phyloP scores from a whole-genome alignment of 2,888 invertebrate genomes.

The Parasteatoda lunata region DNA sequence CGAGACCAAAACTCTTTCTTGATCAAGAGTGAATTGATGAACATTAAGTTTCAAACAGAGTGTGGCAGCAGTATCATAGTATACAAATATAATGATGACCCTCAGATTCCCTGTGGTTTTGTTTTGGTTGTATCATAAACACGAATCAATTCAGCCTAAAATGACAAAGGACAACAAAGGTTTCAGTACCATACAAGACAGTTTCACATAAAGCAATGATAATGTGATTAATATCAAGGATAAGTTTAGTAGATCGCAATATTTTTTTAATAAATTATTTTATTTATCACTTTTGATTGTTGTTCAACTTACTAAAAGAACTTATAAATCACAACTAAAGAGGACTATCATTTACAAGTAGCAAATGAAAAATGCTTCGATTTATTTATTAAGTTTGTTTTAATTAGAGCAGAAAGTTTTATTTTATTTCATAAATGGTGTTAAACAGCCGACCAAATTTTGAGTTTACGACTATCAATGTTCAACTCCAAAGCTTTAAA shows the following conservation, averaged over 20 bases:
- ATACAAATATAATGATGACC: background rate
- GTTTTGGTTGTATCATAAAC: constrained; percentile 90
- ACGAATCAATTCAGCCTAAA: constrained; percentile 93
- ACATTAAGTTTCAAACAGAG: background rate
- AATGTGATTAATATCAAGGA: background rate
- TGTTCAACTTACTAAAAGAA: background rate
- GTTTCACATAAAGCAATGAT: background rate
- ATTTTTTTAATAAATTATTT: background rate
- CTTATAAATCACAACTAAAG: background rate
- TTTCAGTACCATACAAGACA: background rate
- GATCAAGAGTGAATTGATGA: no score
- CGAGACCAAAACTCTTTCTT: no score
- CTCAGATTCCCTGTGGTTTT: constrained; percentile 74
- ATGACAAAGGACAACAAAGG: constrained; percentile 32
- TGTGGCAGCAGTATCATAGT: background rate
- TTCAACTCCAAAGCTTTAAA: no score
- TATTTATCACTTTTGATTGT: background rate
- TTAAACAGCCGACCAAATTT: no score
- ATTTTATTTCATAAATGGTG: no score
- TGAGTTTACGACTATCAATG: no score
- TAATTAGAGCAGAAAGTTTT: no score
- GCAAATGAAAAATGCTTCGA: no score
- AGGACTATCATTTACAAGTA: no score
- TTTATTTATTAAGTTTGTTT: no score
- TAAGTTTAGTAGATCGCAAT: background rate